Evolutionary conservation across 2,888 invertebrate species (phyloP), one percentile per base, ranked within the genome.

Genomic region (Malthinus seriepunctatus): DNA sequence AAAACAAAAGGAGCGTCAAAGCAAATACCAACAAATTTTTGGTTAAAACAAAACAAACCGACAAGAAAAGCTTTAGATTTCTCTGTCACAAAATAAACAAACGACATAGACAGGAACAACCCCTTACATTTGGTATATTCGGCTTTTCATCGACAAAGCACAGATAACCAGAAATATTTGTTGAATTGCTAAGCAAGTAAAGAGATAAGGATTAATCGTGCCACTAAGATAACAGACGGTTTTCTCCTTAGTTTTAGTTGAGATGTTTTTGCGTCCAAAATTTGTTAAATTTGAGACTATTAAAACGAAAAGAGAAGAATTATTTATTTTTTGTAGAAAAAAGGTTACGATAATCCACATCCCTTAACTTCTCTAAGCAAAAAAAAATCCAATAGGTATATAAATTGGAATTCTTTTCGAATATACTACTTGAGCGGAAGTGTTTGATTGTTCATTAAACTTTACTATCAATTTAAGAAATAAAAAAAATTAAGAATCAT

Each of bases 161-260:
- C 15, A 42, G 39, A 42, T 42, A 42, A 42, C 39, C 39, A 42
- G 15, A 42, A 42, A 42, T 42, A 42, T 42, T 15, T 42, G 39
- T 42, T 15, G 39, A n/a, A 42, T 42, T 37, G 37, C 12, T 42
- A 42, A 42, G 39, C 39, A 42, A 42, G 15, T 42, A 42, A 42
- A 15, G 39, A 42, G 39, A 42, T 42, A 42, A 15, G 39, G 39
- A 42, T 42, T 42, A 42, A 42, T 42, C 39, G 39, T 39, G 10
- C 39, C 39, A 2, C 39, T 15, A 42, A 42, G 39, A 42, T 42
- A 42, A 42, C 39, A 15, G 39, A 15, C 39, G 14, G 39, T 23
- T 42, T 42, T 42, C 23, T 23, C 23, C 23, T 23, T 23, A 23
- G 23, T 23, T n/a, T n/a, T 15, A 12, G 14, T 15, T 23, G 15